Evolutionary conservation across 2,113 vertebrate species (phyloP).

Genomic region (Paralichthys olivaceus): DNA sequence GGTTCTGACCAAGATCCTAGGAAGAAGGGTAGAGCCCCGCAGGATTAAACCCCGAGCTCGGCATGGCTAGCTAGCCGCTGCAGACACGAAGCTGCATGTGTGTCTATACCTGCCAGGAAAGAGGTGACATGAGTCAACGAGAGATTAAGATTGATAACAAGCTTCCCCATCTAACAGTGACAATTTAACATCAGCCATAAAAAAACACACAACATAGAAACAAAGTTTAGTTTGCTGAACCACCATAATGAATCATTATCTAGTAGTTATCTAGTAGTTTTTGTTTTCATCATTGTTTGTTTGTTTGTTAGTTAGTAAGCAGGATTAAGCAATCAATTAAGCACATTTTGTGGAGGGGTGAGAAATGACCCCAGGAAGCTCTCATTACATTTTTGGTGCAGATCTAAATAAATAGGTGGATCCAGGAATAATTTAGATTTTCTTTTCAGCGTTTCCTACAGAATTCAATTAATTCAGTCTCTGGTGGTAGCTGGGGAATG

Average conservation of each 20-base stretch:
- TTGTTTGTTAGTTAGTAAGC: too few species aligned
- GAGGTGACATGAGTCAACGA: slow-evolving; percentile 43
- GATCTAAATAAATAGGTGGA: too few species aligned
- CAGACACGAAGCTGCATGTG: slow-evolving; percentile 30
- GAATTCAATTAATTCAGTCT: too few species aligned
- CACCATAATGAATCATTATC: not conserved
- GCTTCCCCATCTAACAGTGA: slow-evolving; percentile 1
- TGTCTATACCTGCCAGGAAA: slow-evolving; percentile 69
- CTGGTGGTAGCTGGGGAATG: too few species aligned
- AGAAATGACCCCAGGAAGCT: too few species aligned
- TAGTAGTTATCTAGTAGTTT: too few species aligned
- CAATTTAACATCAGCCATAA: slow-evolving; percentile 9
- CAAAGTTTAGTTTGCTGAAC: not conserved
- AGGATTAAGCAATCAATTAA: too few species aligned
- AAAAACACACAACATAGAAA: slow-evolving; percentile 23
- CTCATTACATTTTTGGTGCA: too few species aligned
- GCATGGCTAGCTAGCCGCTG: slow-evolving; percentile 57
- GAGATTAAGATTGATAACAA: slow-evolving; percentile 29
- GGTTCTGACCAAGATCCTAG: slow-evolving; percentile 25
- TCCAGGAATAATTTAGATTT: too few species aligned
- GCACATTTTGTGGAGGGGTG: too few species aligned
- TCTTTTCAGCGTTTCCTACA: too few species aligned
- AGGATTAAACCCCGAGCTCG: slow-evolving; percentile 31
- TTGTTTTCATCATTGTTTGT: too few species aligned
- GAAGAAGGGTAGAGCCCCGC: slow-evolving; percentile 9